phyloP scores from a whole-genome alignment of 2,113 vertebrate genomes.

The Tichodroma muraria region DNA sequence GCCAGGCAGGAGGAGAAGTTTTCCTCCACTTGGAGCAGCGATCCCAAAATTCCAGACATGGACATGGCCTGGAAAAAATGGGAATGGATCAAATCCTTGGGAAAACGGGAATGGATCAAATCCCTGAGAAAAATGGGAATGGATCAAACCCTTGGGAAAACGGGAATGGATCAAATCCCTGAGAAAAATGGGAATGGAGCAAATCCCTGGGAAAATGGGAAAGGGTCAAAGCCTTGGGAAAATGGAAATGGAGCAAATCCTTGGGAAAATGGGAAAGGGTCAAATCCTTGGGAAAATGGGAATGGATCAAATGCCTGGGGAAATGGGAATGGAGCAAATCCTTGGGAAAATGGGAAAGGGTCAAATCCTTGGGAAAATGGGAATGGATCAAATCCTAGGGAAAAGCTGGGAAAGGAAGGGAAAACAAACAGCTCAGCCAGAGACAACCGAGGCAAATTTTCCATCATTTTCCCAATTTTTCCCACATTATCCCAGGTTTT shows the following conservation, averaged over 20 bases:
- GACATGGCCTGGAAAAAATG: background rate
- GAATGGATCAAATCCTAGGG: too few species aligned
- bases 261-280: too few species aligned
- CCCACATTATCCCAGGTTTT: too few species aligned
- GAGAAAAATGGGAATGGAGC: background rate
- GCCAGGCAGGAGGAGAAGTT: background rate
- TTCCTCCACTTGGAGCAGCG: background rate
- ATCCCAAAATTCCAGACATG: background rate
- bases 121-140: background rate
- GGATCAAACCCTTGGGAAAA: too few species aligned
- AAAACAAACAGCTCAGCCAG: background rate
- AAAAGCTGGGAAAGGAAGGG: background rate
- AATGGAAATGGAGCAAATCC: too few species aligned
- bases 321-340: background rate
- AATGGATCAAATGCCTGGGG: too few species aligned
- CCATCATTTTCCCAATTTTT: background rate
- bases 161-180: background rate
- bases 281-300: too few species aligned
- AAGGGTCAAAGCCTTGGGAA: too few species aligned
- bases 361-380: too few species aligned
- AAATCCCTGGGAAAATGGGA: background rate
- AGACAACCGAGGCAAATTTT: too few species aligned
- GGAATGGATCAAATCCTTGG: too few species aligned
- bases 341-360: too few species aligned
- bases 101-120: background rate